Conservation (phyloP, 2,888 invertebrate genomes). For the Leucophenga montana region DNA sequence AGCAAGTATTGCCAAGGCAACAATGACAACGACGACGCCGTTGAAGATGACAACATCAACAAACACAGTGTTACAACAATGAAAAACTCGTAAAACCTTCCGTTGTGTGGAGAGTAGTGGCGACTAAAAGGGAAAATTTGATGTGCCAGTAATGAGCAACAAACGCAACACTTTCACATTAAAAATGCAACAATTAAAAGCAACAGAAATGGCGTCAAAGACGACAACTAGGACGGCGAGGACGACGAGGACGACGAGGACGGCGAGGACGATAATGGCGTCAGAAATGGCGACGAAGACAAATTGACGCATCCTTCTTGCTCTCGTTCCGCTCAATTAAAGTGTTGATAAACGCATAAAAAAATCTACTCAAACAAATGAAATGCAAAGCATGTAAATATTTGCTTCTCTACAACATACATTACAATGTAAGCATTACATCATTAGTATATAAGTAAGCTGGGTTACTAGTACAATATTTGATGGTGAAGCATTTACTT, state of each 20-base stretch:
- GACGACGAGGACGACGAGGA: slow-evolving; percentile 42
- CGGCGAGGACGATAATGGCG: slow-evolving; percentile 26
- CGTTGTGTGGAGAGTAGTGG: neutral
- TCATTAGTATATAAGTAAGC: too few relatives aligned
- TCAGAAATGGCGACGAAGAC: slow-evolving; percentile 44
- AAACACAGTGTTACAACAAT: slow-evolving; percentile 33
- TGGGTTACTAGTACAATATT: too few relatives aligned
- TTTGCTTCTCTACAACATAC: slow-evolving; percentile 45
- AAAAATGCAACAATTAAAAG: slow-evolving; percentile 64
- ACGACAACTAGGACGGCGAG: slow-evolving; percentile 36
- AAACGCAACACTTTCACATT: slow-evolving; percentile 41
- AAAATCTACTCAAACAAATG: slow-evolving; percentile 53
- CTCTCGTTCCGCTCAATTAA: neutral
- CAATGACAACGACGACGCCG: slow-evolving; percentile 21
- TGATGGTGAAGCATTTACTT: too few relatives aligned
- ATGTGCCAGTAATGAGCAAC: slow-evolving; percentile 45
- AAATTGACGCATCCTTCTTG: slow-evolving; percentile 31
- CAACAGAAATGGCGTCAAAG: slow-evolving; percentile 48
- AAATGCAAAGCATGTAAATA: slow-evolving; percentile 48
- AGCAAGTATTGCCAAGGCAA: slow-evolving; percentile 8
- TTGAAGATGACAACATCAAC: neutral
- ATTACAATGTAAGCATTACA: neutral
- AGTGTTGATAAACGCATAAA: neutral
- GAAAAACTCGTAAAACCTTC: slow-evolving; percentile 56
- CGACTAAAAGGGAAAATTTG: neutral